These are phyloP conservation scores for Vicugna pacos DNA, from an alignment of 2,113 vertebrate species.

Conservation along the genomic window DNA sequence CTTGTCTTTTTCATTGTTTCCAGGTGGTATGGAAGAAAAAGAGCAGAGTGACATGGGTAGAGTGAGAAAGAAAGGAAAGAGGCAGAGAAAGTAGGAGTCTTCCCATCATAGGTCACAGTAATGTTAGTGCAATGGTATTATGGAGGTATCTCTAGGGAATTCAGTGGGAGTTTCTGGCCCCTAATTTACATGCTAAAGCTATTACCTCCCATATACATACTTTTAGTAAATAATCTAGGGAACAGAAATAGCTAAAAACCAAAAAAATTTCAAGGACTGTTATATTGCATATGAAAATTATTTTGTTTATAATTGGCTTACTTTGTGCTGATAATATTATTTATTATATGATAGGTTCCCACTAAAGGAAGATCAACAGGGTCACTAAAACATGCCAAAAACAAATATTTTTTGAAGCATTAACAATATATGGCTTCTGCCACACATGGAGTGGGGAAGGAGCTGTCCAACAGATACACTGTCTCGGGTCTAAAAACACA, in stretches of 20 bases:
- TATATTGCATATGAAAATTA: not conserved
- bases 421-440: not conserved
- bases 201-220: not conserved
- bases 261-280: not conserved
- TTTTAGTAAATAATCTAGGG: not conserved
- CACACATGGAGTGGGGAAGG: not conserved
- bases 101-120: not conserved
- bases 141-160: not conserved
- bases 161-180: not conserved
- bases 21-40: not conserved
- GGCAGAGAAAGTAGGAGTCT: not conserved
- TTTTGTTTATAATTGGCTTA: slow-evolving; percentile 26
- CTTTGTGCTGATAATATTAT: not conserved
- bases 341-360: not conserved
- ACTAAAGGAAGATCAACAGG: not conserved
- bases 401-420: not conserved
- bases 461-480: not conserved
- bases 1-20: not conserved
- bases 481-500: not conserved
- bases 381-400: not conserved
- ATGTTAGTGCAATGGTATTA: not conserved
- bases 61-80: not conserved
- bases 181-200: not conserved
- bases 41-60: not conserved
- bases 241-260: not conserved